These are phyloP conservation scores for Xiphophorus couchianus DNA, from an alignment of 2,113 vertebrate species.

Conservation along the genomic window DNA sequence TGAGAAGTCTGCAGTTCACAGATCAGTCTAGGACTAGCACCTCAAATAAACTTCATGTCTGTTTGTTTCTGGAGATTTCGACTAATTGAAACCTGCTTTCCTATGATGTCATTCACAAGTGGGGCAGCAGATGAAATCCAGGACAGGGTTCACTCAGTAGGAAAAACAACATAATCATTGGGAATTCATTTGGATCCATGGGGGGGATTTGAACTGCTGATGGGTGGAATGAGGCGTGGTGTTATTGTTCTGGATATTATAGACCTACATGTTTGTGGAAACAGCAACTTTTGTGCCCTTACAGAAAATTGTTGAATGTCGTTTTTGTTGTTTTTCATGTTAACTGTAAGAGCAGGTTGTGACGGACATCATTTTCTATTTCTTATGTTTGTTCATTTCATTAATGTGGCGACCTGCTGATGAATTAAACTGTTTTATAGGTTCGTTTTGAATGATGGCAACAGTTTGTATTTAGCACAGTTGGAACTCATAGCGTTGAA, in stretches of 20 bases:
- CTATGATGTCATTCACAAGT: not conserved
- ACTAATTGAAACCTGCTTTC: not conserved
- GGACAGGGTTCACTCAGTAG: not conserved
- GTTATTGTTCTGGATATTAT: not conserved
- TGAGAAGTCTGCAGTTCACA: conserved; percentile 29
- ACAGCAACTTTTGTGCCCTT: not conserved
- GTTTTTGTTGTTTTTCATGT: not conserved
- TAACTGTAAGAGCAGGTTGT: not conserved
- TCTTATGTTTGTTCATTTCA: too few species aligned
- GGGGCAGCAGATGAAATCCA: not conserved
- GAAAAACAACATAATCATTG: not conserved
- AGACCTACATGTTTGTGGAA: not conserved
- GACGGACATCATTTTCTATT: too few species aligned
- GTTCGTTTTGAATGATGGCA: too few species aligned
- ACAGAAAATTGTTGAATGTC: not conserved
- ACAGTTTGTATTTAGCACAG: too few species aligned
- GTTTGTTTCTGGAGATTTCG: not conserved
- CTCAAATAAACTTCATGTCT: not conserved
- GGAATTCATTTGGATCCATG: not conserved
- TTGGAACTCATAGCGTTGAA: too few species aligned
- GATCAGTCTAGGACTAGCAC: not conserved
- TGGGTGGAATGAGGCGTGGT: not conserved
- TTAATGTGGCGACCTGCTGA: too few species aligned
- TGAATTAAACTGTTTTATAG: too few species aligned
- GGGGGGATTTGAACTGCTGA: not conserved